Evolutionary conservation across 2,888 invertebrate genomes (phyloP), one percentile per base, ranked within the genome.

Genomic region (Drosophila testacea): DNA sequence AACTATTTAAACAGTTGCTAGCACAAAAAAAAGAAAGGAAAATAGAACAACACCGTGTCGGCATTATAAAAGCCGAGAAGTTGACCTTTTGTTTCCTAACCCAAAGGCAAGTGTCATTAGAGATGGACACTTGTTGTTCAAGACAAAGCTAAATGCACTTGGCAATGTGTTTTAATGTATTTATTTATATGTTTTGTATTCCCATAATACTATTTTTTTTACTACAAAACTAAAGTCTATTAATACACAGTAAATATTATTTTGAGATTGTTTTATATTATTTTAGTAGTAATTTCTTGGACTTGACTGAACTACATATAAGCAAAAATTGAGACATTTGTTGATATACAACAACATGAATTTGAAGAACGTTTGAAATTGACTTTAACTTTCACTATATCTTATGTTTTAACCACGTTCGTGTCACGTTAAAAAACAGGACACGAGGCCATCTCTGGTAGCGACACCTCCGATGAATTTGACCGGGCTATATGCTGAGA

Each of bases 41-140:
- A 22, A 47, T 28, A 60, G 7, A 13, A 36, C 13, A 61, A 82
- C 46, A 30, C 6, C 13, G 6, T 52, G 80, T 67, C 74, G 60
- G 70, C 77, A 47, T 48, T 79, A 80, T 73, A 71, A 79, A 71
- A 71, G 69, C 51, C 36, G 44, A 61, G 46, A 44, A 36, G 42
- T 44, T 56, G 38, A 34, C 51, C 34, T 54, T 46, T 60, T 48
- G 16, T 4, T 7, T 32, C 39, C 6, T 6, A 0, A 3, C 39
- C 30, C 38, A 22, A 32, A 41, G 59, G 48, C 38, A 38, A 10
- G 28, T 28, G 36, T 2, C 27, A 55, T 44, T 44, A 44, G 55
- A 34, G 55, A 13, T 56, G 44, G 13, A 13, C 34, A 7, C 0
- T 28, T 36, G 13, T 27, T 6, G 11, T 11, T 30, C 4, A 30